phyloP scores from a whole-genome alignment of 1,140 invertebrate species.

The Carposina sasakii region DNA sequence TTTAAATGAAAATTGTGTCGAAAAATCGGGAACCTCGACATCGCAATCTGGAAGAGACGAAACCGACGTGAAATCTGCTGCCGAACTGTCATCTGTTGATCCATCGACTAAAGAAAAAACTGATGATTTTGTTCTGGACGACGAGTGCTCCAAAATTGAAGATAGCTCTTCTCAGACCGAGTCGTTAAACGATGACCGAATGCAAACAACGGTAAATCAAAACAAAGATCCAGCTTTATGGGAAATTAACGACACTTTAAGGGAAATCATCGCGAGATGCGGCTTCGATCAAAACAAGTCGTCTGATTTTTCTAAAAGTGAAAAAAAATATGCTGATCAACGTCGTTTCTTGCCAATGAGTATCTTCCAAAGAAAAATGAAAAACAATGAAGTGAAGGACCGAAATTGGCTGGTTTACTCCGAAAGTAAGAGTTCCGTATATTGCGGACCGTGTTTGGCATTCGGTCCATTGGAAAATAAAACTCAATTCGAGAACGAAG shows the following conservation, averaged over 20 bases:
- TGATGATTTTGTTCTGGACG: no score
- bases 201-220: slow-evolving; percentile 8
- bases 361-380: slow-evolving; percentile 12
- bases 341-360: slow-evolving; percentile 7
- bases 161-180: no score
- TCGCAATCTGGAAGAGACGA: no score
- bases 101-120: no score
- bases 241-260: slow-evolving; percentile 23
- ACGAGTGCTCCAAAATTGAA: no score
- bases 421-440: slow-evolving; percentile 11
- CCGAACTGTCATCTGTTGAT: no score
- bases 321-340: no score
- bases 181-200: no score
- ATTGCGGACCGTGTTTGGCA: slow-evolving; percentile 7
- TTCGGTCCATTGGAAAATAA: slow-evolving; percentile 9
- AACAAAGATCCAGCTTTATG: slow-evolving; percentile 24
- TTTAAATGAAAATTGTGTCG: background rate
- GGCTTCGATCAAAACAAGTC: slow-evolving; percentile 23
- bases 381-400: slow-evolving; percentile 14
- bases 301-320: slow-evolving; percentile 27
- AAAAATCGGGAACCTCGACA: no score
- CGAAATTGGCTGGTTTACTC: slow-evolving; percentile 14
- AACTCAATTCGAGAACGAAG: slow-evolving; percentile 10
- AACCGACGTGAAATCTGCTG: no score
- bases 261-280: slow-evolving; percentile 16